Conservation (phyloP, 2,113 vertebrate genomes). For the Oceanodroma tethys region DNA sequence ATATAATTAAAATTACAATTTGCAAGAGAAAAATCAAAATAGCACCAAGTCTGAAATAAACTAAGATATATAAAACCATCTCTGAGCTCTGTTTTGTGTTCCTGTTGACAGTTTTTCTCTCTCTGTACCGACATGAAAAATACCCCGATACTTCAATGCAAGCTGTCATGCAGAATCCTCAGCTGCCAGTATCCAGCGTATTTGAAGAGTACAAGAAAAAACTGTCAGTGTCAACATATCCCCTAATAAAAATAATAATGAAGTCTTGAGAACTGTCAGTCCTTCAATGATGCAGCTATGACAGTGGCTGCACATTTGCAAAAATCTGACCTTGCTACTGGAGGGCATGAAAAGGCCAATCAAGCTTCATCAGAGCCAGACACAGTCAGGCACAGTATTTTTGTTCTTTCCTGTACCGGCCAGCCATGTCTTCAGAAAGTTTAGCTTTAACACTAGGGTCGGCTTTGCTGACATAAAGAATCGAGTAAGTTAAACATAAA, state of each 20-base stretch:
- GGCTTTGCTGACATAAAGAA: conserved; percentile 15
- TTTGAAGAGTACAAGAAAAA: conserved; percentile 49
- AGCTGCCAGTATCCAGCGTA: not conserved
- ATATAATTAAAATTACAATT: not conserved
- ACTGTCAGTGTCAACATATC: not conserved
- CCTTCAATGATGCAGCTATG: conserved; percentile 12
- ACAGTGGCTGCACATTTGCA: not conserved
- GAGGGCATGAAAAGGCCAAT: not conserved
- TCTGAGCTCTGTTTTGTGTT: conserved; percentile 18
- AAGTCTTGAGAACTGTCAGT: conserved; percentile 42
- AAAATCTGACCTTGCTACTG: not conserved
- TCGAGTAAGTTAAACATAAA: conserved; percentile 31
- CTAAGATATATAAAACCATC: not conserved
- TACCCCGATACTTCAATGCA: not conserved
- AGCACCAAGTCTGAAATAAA: conserved; percentile 25
- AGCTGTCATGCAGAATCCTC: conserved; percentile 14
- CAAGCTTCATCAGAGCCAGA: not conserved
- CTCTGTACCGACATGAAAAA: conserved; percentile 36
- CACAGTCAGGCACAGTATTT: not conserved
- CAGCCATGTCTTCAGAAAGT: not conserved
- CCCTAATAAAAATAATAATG: conserved; percentile 52
- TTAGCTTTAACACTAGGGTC: not conserved
- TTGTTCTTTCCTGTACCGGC: not conserved
- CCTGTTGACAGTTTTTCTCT: conserved; percentile 12
- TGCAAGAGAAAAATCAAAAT: conserved; percentile 25